These are phyloP conservation scores for Eilema caniola DNA, from an alignment of 2,888 invertebrate species.

Conservation along the genomic window DNA sequence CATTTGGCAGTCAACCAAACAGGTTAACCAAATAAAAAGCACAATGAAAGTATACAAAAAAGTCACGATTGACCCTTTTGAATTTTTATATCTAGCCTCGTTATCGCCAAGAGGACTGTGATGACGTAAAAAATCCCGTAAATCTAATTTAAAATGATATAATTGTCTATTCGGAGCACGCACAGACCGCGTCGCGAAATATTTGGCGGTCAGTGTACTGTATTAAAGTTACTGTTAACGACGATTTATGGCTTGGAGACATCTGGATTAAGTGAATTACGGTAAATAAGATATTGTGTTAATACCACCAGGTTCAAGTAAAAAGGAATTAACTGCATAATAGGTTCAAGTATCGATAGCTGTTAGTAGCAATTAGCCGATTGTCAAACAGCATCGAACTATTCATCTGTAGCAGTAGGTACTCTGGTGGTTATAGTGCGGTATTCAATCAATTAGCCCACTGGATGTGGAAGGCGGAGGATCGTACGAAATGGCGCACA, in stretches of 20 bases:
- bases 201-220: constrained; percentile 38
- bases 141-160: constrained; percentile 36
- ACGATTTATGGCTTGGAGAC: constrained; percentile 36
- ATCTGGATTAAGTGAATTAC: constrained; percentile 44
- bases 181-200: constrained; percentile 27
- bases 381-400: no score
- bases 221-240: constrained; percentile 33
- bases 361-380: no score
- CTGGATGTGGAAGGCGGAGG: no score
- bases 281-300: constrained; percentile 7
- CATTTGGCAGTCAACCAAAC: neutral
- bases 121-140: constrained; percentile 43
- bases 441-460: no score
- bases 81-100: constrained; percentile 2
- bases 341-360: no score
- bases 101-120: neutral
- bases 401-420: no score
- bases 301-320: no score
- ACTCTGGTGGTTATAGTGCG: no score
- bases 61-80: constrained; percentile 9
- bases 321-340: no score
- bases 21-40: neutral
- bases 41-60: constrained; percentile 3
- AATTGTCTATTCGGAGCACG: constrained; percentile 34
- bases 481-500: no score